A percentile compares a stretch with the other conserved stretches of the same genome.
These are phyloP conservation scores for Pseudomyrmex pallidus DNA, from an alignment of 1,140 invertebrate genomes.

Conservation along the genomic window DNA sequence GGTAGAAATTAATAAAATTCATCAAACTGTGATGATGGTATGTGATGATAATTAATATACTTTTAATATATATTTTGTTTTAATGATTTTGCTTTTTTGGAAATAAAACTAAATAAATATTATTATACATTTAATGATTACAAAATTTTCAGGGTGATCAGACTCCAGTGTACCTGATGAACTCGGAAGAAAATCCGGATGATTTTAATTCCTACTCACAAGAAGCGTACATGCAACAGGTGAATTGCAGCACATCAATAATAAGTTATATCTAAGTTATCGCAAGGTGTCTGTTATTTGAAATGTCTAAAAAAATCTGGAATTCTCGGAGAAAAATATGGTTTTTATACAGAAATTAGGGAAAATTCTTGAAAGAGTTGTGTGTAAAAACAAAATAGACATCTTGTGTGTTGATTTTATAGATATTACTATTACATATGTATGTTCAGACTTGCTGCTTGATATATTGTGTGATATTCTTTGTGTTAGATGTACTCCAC, in stretches of 20 bases:
- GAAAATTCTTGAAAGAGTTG: too few relatives aligned
- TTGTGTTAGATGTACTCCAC: conserved; percentile 86
- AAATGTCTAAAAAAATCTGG: too few relatives aligned
- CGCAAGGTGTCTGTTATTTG: too few relatives aligned
- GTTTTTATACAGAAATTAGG: too few relatives aligned
- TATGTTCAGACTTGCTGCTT: too few relatives aligned
- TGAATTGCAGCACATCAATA: conserved; percentile 65
- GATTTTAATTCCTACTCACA: conserved; percentile 86
- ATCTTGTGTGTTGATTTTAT: too few relatives aligned
- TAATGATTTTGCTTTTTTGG: background rate
- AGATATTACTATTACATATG: too few relatives aligned
- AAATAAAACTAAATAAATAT: too few relatives aligned
- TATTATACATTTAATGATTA: conserved; percentile 32
- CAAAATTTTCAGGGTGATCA: conserved; percentile 74
- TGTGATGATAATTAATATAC: conserved; percentile 61
- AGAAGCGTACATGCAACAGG: conserved; percentile 86
- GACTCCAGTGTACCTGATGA: conserved; percentile 77
- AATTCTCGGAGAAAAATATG: too few relatives aligned
- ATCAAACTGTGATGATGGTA: conserved; percentile 86
- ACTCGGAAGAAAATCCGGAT: conserved; percentile 86
- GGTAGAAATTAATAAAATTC: conserved; percentile 87
- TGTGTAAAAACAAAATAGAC: too few relatives aligned
- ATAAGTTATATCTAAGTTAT: conserved; percentile 10
- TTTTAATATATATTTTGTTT: conserved; percentile 44
- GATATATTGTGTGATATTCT: conserved; percentile 34